Base-by-base conservation (phyloP, 1,140 invertebrate species). In the Archegozetes longisetosus region DNA sequence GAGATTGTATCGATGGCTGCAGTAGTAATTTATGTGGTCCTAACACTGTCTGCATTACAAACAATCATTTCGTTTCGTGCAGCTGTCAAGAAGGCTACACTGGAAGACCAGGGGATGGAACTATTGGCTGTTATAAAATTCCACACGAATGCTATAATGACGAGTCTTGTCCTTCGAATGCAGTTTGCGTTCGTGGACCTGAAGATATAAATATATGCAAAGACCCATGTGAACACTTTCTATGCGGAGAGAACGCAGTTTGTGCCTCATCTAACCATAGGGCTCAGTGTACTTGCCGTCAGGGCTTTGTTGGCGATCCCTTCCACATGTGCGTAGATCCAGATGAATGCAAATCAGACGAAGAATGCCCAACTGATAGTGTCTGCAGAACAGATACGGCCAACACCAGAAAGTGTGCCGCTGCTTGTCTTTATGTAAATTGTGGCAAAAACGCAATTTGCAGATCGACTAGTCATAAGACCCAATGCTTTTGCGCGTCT, bases 371-470 rank as follows among this genome's bases (percentile, higher is more conserved):
- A 12, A 53, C 23, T 48, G 65, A 66, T 48, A 61, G 64, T 51
- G 60, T 66, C 13, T 66, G 65, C 32, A 54, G 61, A 22, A 52
- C 58, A 14, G 64, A 62, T 50, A 61, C 61, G 0, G 62, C 62
- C 48, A 62, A 59, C 9, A 60, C 65, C n/a, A 23, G 64, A 51
- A 66, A 65, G 61, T 66, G 65, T 62, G 64, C 61, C 46, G 57
- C 51, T 24, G 65, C 62, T 4, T 66, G 65, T 40, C 25, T 66
- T 22, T 66, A 65, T 29, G 59, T 60, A 40, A 76, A 78, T 47
- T 92, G 88, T 71, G 87, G 88, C 1, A 84, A 85, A 0, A 80
- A 83, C 71, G 85, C 87, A 0, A 76, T 81, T 29, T 91, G 88
- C 63, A 79, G 85, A 70, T 79, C 80, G 51, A 86, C 86, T 9